Percentiles rank a stretch among this genome's conserved stretches.
These are phyloP conservation scores for Charina bottae DNA, from an alignment of 2,113 vertebrate species.

Conservation along the genomic window DNA sequence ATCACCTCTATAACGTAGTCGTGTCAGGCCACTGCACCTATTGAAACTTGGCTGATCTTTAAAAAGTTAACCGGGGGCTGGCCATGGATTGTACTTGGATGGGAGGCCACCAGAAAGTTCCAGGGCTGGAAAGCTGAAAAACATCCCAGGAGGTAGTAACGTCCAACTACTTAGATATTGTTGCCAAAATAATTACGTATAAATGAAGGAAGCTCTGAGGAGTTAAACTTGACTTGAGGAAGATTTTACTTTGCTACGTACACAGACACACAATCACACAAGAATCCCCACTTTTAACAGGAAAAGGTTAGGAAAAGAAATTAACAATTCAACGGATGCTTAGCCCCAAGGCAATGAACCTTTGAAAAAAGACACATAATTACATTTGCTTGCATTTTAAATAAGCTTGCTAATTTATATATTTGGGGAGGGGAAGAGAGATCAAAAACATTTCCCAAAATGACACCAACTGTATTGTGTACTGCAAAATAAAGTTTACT, in stretches of 20 bases:
- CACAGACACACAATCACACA: not conserved
- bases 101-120: not conserved
- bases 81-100: not conserved
- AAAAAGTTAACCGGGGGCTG: not conserved
- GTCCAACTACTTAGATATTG: not conserved
- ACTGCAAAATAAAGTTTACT: not conserved
- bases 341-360: not conserved
- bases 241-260: not conserved
- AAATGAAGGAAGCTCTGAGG: not conserved
- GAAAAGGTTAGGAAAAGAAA: not conserved
- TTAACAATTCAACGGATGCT: not conserved
- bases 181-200: not conserved
- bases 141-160: not conserved
- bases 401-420: not conserved
- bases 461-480: not conserved
- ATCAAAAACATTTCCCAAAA: not conserved
- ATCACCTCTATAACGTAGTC: too few relatives aligned
- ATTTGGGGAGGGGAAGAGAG: not conserved
- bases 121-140: not conserved
- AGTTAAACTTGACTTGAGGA: not conserved
- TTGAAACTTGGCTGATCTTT: not conserved
- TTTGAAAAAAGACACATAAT: too few relatives aligned
- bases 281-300: not conserved
- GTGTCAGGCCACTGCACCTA: too few relatives aligned
- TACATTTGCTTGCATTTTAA: too few relatives aligned